These are phyloP conservation scores for Neodiprion virginianus DNA, from an alignment of 1,140 invertebrate species.

Conservation along the genomic window DNA sequence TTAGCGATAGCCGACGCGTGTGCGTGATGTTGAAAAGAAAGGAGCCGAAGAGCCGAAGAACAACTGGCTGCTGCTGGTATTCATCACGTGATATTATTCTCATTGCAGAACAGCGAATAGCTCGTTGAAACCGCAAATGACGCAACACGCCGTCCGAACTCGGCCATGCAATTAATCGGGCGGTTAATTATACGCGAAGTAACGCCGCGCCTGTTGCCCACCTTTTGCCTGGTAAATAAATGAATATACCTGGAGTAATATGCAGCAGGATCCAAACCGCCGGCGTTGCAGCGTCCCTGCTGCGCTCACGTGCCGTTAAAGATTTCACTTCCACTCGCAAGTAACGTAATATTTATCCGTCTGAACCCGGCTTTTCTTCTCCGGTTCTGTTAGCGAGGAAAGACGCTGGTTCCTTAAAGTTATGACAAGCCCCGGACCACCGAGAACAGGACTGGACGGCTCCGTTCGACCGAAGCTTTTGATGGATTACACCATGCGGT, in stretches of 20 bases:
- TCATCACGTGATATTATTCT: too few species aligned
- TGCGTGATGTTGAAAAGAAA: too few species aligned
- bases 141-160: background rate
- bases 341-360: constrained; percentile 2
- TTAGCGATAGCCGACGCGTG: background rate
- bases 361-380: background rate
- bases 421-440: background rate
- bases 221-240: background rate
- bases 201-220: background rate
- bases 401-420: background rate
- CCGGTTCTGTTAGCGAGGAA: background rate
- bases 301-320: background rate
- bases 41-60: too few species aligned
- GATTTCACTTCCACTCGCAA: background rate
- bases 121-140: background rate
- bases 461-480: background rate
- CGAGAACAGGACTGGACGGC: background rate
- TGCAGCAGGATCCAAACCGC: too few species aligned
- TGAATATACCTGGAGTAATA: background rate
- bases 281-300: background rate
- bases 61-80: too few species aligned
- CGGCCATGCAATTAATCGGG: constrained; percentile 4
- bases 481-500: background rate
- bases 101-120: too few species aligned
- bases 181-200: background rate